phyloP scores from a whole-genome alignment of 2,888 invertebrate genomes.

The Torymus texanus region DNA sequence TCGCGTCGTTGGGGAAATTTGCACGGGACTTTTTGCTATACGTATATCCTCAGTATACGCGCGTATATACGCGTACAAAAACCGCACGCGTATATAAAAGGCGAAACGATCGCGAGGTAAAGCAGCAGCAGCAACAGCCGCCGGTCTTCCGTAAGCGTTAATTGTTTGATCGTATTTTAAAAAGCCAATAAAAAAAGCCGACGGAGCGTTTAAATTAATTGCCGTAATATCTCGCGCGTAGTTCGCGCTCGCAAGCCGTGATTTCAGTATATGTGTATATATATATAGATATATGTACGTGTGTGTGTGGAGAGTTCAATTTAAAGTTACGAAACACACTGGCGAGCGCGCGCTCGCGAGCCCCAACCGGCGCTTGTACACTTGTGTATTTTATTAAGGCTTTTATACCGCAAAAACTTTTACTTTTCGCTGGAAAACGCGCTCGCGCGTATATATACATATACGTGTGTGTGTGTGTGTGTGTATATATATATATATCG shows the following conservation, averaged over 20 bases:
- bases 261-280: background rate
- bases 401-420: slow-evolving; percentile 44
- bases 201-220: slow-evolving; percentile 47
- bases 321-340: slow-evolving; percentile 44
- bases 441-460: too few relatives aligned
- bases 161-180: slow-evolving; percentile 57
- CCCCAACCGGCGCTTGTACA: background rate
- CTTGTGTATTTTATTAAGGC: slow-evolving; percentile 47
- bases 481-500: too few relatives aligned
- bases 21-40: too few relatives aligned
- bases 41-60: too few relatives aligned
- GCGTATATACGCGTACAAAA: background rate
- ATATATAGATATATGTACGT: background rate
- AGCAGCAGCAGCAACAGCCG: background rate
- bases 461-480: too few relatives aligned
- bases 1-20: background rate
- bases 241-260: background rate
- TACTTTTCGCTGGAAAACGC: slow-evolving; percentile 38
- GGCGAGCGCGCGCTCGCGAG: too few relatives aligned
- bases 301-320: slow-evolving; percentile 31
- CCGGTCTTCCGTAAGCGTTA: slow-evolving; percentile 48
- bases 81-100: slow-evolving; percentile 29
- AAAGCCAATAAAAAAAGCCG: slow-evolving; percentile 48
- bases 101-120: background rate
- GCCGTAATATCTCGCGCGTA: slow-evolving; percentile 21